A percentile compares a stretch with the other conserved stretches of the same genome.
Conservation (phyloP, 2,888 invertebrate genomes). For the Laothoe populi region DNA sequence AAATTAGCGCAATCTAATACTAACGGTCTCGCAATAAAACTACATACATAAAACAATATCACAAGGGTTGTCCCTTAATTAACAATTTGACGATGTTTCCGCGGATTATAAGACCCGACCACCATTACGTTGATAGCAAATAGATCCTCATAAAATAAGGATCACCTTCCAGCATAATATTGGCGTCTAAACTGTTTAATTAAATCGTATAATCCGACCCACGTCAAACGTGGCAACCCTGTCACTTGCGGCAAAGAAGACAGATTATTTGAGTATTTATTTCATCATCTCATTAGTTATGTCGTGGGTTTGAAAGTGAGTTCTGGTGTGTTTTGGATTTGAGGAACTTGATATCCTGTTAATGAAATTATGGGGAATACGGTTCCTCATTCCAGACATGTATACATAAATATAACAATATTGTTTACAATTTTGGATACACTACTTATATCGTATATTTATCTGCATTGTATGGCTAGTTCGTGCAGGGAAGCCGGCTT, state of each 20-base stretch:
- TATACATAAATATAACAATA: too few species aligned
- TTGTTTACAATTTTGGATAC: too few species aligned
- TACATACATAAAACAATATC: slow-evolving; percentile 27
- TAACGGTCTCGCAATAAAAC: slow-evolving; percentile 18
- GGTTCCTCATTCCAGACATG: too few species aligned
- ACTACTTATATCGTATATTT: too few species aligned
- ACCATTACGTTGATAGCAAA: slow-evolving; percentile 30
- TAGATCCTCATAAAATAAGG: slow-evolving; percentile 29
- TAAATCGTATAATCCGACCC: slow-evolving; percentile 9
- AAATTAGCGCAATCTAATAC: slow-evolving; percentile 14
- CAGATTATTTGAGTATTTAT: slow-evolving; percentile 1
- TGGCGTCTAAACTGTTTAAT: slow-evolving; percentile 12
- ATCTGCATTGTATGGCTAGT: too few species aligned
- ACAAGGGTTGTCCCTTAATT: slow-evolving; percentile 40
- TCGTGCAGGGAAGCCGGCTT: too few species aligned
- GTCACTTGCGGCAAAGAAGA: slow-evolving; percentile 4
- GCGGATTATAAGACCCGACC: slow-evolving; percentile 26
- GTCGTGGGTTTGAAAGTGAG: not conserved
- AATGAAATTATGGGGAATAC: too few species aligned
- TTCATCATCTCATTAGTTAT: not conserved
- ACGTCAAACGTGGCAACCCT: not conserved
- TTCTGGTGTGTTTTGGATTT: not conserved
- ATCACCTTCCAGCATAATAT: slow-evolving; percentile 1
- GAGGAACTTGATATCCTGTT: too few species aligned
- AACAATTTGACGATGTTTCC: slow-evolving; percentile 44